Conservation (phyloP, 2,113 vertebrate species). For the Triplophysa tibetana region DNA sequence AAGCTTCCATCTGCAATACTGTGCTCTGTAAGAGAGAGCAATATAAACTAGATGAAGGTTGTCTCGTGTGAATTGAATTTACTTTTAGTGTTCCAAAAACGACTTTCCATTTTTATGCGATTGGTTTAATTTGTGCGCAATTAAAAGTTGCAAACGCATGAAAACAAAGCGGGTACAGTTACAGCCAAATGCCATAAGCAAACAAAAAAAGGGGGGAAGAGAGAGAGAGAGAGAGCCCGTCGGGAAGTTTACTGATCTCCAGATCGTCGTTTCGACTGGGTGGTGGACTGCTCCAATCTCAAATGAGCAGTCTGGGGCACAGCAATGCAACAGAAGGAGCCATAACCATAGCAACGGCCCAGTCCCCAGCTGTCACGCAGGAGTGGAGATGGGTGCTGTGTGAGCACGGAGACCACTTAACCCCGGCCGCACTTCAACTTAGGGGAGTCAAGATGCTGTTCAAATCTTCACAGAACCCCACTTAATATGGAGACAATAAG, state of each 20-base stretch:
- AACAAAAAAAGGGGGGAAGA: background rate
- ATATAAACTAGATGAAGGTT: constrained; percentile 74
- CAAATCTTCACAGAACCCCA: constrained; percentile 70
- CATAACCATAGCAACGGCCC: constrained; percentile 71
- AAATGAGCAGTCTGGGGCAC: constrained; percentile 68
- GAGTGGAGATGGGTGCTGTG: constrained; percentile 76
- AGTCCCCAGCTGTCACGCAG: constrained; percentile 64
- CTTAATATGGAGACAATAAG: constrained; percentile 77
- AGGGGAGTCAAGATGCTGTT: constrained; percentile 78
- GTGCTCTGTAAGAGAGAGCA: constrained; percentile 71
- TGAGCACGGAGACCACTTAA: constrained; percentile 78
- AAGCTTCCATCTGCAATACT: constrained; percentile 72
- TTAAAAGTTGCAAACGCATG: constrained; percentile 70
- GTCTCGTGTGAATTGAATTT: constrained; percentile 67
- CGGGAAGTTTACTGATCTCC: constrained; percentile 52
- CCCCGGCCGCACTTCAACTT: constrained; percentile 78
- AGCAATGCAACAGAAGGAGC: constrained; percentile 53
- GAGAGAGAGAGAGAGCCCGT: background rate
- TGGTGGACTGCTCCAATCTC: constrained; percentile 61
- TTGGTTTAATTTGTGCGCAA: constrained; percentile 72
- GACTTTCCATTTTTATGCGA: constrained; percentile 72
- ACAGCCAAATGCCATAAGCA: constrained; percentile 47
- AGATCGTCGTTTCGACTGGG: constrained; percentile 54
- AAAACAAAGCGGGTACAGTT: constrained; percentile 57
- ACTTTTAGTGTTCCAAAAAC: constrained; percentile 76